phyloP scores from a whole-genome alignment of 1,140 invertebrate species.

The Dinothrombium tinctorium region DNA sequence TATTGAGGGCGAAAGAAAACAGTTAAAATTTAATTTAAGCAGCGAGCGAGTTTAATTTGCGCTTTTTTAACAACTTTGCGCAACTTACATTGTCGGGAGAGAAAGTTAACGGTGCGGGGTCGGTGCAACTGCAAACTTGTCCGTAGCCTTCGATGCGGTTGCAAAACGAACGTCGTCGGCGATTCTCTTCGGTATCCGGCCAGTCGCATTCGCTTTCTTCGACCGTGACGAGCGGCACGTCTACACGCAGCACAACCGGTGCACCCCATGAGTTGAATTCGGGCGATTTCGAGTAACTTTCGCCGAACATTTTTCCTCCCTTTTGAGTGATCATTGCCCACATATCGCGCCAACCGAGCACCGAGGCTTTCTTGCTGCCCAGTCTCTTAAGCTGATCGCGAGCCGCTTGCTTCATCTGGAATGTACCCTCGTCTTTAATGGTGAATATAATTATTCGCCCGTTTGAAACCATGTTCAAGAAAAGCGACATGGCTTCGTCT shows the following conservation, averaged over 20 bases:
- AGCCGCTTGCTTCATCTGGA: conserved; percentile 31
- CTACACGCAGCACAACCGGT: conserved; percentile 26
- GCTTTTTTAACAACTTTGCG: too few species aligned
- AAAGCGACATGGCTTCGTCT: conserved; percentile 36
- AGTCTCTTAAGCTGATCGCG: conserved; percentile 26
- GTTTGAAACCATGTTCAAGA: conserved; percentile 35
- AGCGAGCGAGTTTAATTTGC: too few species aligned
- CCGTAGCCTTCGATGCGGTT: conserved; percentile 38
- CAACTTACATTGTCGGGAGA: conserved; percentile 20
- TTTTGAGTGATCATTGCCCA: conserved; percentile 36
- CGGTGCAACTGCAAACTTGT: conserved; percentile 32
- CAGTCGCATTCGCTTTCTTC: conserved; percentile 23
- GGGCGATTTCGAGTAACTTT: conserved; percentile 29
- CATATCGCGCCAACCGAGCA: conserved; percentile 35
- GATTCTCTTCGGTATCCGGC: conserved; percentile 19
- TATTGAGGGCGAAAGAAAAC: background rate
- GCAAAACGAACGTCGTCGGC: conserved; percentile 31
- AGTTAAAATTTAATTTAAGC: background rate
- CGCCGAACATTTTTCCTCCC: conserved; percentile 16
- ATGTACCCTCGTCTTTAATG: conserved; percentile 39
- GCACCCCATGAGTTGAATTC: conserved; percentile 33
- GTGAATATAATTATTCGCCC: conserved; percentile 34
- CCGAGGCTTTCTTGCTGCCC: conserved; percentile 27
- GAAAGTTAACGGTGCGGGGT: conserved; percentile 31
- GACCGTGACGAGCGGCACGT: conserved; percentile 26